Percentiles rank a stretch among this genome's conserved stretches.
These are phyloP conservation scores for Alosa alosa DNA, from an alignment of 2,113 vertebrate genomes.

Conservation along the genomic window DNA sequence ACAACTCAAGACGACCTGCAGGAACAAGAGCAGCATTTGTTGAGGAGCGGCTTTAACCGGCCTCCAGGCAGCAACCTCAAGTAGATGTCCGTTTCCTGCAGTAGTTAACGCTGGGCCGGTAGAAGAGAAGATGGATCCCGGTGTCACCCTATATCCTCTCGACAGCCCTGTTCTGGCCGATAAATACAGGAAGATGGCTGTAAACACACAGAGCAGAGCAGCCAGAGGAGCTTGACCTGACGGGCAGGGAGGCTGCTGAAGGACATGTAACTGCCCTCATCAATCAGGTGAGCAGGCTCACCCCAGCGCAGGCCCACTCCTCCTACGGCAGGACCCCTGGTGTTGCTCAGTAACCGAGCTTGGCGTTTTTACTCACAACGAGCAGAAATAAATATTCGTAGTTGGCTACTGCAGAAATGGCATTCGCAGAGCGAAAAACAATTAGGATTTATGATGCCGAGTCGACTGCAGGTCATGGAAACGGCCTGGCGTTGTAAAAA, in stretches of 20 bases:
- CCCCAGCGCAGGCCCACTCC: slow-evolving; percentile 17
- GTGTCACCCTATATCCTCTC: not conserved
- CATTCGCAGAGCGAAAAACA: not conserved
- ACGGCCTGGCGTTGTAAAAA: not conserved
- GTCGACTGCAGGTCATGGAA: slow-evolving; percentile 3
- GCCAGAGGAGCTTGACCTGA: slow-evolving; percentile 29
- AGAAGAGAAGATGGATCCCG: not conserved
- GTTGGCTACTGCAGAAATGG: slow-evolving; percentile 14
- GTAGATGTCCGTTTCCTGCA: not conserved
- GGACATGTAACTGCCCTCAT: slow-evolving; percentile 45
- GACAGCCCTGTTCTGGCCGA: not conserved
- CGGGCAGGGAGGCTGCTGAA: slow-evolving; percentile 22
- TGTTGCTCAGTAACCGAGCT: slow-evolving; percentile 9
- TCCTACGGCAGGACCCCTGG: not conserved
- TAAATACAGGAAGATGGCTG: slow-evolving; percentile 15
- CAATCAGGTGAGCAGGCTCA: slow-evolving; percentile 47
- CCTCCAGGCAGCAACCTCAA: not conserved
- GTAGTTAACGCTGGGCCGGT: not conserved
- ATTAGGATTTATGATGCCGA: not conserved
- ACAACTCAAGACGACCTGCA: not conserved
- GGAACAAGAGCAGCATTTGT: not conserved
- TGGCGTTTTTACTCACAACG: slow-evolving; percentile 1
- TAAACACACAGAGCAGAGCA: slow-evolving; percentile 26
- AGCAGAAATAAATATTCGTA: slow-evolving; percentile 36
- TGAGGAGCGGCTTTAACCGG: not conserved